These are phyloP conservation scores for Gymnoscopelus microlampas DNA, from an alignment of 2,797 vertebrate genomes.

Conservation along the genomic window DNA sequence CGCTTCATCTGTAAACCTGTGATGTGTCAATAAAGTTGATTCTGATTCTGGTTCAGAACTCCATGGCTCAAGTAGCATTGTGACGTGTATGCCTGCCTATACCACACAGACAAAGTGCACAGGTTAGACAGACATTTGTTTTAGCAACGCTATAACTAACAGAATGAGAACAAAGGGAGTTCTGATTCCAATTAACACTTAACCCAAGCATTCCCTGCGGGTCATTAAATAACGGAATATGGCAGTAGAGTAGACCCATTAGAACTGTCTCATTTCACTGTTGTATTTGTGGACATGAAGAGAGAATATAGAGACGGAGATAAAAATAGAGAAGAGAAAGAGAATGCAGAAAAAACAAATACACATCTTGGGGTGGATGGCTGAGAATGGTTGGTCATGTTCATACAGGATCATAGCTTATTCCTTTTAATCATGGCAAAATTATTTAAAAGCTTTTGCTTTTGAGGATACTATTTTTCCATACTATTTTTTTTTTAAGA, in stretches of 20 bases:
- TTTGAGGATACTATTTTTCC: slow-evolving; percentile 15
- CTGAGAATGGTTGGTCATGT: slow-evolving; percentile 46
- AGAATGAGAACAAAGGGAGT: slow-evolving; percentile 8
- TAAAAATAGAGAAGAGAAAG: slow-evolving; percentile 15
- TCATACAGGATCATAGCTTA: slow-evolving; percentile 47
- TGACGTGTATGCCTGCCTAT: no score
- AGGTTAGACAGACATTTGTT: not conserved
- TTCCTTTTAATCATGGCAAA: slow-evolving; percentile 54
- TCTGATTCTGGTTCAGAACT: no score
- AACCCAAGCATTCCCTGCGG: slow-evolving; percentile 9
- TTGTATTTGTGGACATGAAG: no score
- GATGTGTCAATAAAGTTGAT: no score
- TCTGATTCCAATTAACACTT: slow-evolving; percentile 20
- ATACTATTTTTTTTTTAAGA: not conserved
- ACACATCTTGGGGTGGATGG: slow-evolving; percentile 3
- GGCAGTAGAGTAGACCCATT: not conserved
- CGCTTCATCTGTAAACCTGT: no score
- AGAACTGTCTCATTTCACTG: no score
- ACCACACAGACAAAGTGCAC: no score
- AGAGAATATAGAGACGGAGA: no score
- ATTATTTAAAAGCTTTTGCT: slow-evolving; percentile 60
- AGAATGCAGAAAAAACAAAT: slow-evolving; percentile 6
- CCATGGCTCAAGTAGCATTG: no score
- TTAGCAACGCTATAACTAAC: slow-evolving; percentile 14
- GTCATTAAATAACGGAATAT: slow-evolving; percentile 24